phyloP scores from a whole-genome alignment of 2,888 invertebrate genomes.

The Caenorhabditis macrosperma region DNA sequence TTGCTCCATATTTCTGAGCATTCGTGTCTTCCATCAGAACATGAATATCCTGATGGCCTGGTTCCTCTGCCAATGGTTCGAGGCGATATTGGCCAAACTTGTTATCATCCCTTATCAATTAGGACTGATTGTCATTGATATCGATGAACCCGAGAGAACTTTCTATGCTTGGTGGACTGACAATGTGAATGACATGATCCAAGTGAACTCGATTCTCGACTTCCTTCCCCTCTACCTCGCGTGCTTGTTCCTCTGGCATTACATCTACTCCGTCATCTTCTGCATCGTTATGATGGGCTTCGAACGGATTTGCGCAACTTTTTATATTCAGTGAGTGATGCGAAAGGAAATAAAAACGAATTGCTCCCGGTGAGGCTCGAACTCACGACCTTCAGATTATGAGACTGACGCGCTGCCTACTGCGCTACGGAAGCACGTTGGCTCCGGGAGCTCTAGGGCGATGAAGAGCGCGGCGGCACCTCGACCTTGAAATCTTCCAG shows the following conservation, averaged over 20 bases:
- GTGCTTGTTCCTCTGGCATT: conserved; percentile 31
- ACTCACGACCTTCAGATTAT: conserved; percentile 95
- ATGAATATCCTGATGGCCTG: conserved; percentile 45
- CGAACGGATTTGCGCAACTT: conserved; percentile 23
- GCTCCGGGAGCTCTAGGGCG: neutral
- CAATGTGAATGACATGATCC: neutral
- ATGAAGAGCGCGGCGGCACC: too few species aligned
- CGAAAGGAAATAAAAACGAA: neutral
- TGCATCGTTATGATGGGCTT: conserved; percentile 16
- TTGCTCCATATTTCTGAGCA: conserved; percentile 17
- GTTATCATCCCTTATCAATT: conserved; percentile 31
- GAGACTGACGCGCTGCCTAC: conserved; percentile 93
- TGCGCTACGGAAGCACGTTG: conserved; percentile 82
- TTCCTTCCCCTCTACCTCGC: conserved; percentile 12
- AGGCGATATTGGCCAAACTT: conserved; percentile 24
- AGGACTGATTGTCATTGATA: conserved; percentile 17
- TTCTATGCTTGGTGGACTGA: conserved; percentile 26
- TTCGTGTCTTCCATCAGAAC: conserved; percentile 34
- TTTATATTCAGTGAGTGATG: conserved; percentile 28
- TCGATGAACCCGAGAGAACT: neutral
- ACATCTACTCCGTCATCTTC: conserved; percentile 35
- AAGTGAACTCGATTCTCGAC: neutral
- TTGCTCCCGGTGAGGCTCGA: conserved; percentile 83
- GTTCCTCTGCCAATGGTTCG: conserved; percentile 37
- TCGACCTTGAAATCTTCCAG: too few species aligned